Evolutionary conservation across 2,113 vertebrate species (phyloP), one percentile per base, ranked within the genome.

Genomic region (Prionailurus viverrinus): DNA sequence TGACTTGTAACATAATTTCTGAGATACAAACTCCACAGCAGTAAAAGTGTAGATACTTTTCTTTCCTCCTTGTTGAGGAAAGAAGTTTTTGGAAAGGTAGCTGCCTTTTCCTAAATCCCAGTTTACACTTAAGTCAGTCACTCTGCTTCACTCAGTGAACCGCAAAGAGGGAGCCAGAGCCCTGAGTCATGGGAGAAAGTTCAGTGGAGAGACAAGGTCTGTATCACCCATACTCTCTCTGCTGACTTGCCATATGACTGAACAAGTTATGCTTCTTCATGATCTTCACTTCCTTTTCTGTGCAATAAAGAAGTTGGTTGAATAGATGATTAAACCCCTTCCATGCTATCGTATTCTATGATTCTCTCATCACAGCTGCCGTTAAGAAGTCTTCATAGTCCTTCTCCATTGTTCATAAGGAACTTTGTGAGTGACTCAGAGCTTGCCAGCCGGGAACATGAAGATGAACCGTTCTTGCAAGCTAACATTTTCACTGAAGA

Each of bases 381-480:
- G 79, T 91, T 91, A 18, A 79, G 79, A 86, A 86, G 78, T 89
- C 73, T 78, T 71, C 41, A 29, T 73, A 65, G 33, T 55, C 21
- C 58, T 89, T 78, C 74, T 89, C 39, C 51, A 55, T 80, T 78
- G 55, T 58, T 91, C 10, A 0, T 53, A 51, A 84, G 39, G 68
- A 71, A 33, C 31, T 94, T 58, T 76, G 73, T 63, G 55, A 94
- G 25, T 94, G 95, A 95, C 79, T 96, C 86, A 94, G 53, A 80
- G 11, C 69, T 87, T 86, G 27, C 48, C 82, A 74, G 79, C 27
- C 58, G 31, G 0, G 36, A 89, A 48, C 29, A 29, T 25, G n/a
- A 68, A 85, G 65, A 90, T 36, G 81, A 94, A 69, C 41, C 39
- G 25, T 88, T 76, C 65, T 81, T 68, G 25, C 29, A 80, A 83